Evolutionary conservation across 2,888 invertebrate species (phyloP).

Genomic region (Parnassius mnemosyne): DNA sequence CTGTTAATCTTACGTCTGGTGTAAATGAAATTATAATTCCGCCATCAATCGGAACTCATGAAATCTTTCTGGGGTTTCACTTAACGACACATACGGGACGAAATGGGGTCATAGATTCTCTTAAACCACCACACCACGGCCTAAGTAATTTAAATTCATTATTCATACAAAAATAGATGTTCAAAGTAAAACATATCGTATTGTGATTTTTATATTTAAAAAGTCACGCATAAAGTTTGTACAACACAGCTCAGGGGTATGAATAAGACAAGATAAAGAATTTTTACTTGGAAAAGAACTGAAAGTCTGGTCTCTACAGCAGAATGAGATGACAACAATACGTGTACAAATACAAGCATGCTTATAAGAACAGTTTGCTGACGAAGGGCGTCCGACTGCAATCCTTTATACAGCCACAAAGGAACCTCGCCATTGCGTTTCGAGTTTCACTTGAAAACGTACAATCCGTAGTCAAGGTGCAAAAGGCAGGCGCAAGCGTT

Average conservation of each 20-base stretch:
- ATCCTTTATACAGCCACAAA: conserved; percentile 49
- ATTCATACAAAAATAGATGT: too few relatives aligned
- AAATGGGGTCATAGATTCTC: too few relatives aligned
- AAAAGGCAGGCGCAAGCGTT: not conserved
- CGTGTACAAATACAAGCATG: conserved; percentile 3
- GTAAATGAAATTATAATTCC: too few relatives aligned
- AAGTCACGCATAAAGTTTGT: too few relatives aligned
- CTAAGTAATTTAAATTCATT: too few relatives aligned
- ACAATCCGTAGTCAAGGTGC: not conserved
- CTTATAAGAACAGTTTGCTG: conserved; percentile 30
- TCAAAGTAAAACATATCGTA: too few relatives aligned
- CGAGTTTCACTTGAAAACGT: conserved; percentile 46
- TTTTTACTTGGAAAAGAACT: not conserved
- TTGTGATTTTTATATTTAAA: too few relatives aligned
- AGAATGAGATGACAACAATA: conserved; percentile 15
- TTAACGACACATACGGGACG: too few relatives aligned
- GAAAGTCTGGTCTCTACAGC: conserved; percentile 9
- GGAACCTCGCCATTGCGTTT: conserved; percentile 54
- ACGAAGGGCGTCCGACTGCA: conserved; percentile 43
- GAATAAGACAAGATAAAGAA: not conserved
- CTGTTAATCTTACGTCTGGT: too few relatives aligned
- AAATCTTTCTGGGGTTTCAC: too few relatives aligned
- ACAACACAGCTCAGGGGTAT: not conserved
- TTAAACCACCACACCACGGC: too few relatives aligned
- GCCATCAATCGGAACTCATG: too few relatives aligned